Conservation (phyloP, 2,888 invertebrate species). For the Mamestra brassicae region DNA sequence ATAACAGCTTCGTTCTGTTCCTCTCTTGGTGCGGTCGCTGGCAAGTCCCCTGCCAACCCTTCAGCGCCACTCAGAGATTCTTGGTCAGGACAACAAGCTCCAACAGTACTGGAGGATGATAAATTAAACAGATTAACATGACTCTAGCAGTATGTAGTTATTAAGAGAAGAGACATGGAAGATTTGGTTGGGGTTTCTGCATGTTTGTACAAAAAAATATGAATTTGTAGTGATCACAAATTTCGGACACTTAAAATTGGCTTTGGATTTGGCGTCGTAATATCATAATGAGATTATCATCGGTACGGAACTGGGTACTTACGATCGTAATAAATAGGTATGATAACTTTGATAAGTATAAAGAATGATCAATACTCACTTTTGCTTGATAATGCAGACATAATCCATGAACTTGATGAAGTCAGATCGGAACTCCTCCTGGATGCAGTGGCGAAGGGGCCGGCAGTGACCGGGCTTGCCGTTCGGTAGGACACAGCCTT, state of each 20-base stretch:
- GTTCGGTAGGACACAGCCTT: constrained; percentile 91
- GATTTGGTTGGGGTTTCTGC: not conserved
- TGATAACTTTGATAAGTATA: not conserved
- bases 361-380: constrained; percentile 82
- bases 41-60: constrained; percentile 89
- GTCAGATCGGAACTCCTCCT: constrained; percentile 91
- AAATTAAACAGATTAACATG: not conserved
- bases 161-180: not conserved
- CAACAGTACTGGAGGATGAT: constrained; percentile 84
- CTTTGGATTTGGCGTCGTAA: not conserved
- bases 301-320: no score
- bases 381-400: constrained; percentile 93
- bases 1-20: constrained; percentile 84
- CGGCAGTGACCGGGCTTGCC: constrained; percentile 93
- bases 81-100: constrained; percentile 94
- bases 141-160: not conserved
- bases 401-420: constrained; percentile 92
- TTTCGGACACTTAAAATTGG: not conserved
- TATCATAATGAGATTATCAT: not conserved
- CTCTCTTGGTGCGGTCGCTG: constrained; percentile 86
- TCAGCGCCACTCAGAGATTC: constrained; percentile 77
- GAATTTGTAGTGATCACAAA: not conserved
- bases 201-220: not conserved
- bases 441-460: constrained; percentile 91
- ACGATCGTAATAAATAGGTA: no score